phyloP scores from a whole-genome alignment of 35 echinoderm and acorn worm genomes.

The Anneissia japonica region DNA sequence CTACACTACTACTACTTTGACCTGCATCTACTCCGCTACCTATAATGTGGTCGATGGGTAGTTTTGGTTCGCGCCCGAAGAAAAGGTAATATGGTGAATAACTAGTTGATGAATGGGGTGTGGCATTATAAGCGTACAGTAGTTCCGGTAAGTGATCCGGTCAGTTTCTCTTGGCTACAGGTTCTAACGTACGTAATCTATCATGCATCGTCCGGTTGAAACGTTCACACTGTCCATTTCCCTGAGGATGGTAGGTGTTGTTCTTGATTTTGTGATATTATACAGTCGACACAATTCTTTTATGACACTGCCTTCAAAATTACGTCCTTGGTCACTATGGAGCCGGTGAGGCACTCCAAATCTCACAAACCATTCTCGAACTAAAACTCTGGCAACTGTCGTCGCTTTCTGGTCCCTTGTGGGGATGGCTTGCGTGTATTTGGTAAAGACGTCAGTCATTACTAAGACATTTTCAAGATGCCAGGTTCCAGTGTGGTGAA shows the following conservation, averaged over 20 bases:
- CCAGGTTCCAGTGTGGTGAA: conserved; percentile 18
- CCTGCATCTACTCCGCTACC: background rate
- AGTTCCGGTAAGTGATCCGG: conserved; percentile 34
- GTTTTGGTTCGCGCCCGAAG: conserved; percentile 10
- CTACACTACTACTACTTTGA: background rate
- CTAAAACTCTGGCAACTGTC: conserved; percentile 32
- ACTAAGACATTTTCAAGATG: conserved; percentile 34
- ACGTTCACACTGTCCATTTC: conserved; percentile 21
- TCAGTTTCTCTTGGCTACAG: conserved; percentile 31
- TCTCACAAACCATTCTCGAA: conserved; percentile 35
- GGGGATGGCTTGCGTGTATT: conserved; percentile 24
- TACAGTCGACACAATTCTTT: conserved; percentile 30
- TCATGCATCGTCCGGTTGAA: conserved; percentile 56
- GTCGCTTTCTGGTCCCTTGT: conserved; percentile 24
- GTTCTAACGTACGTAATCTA: conserved; percentile 19
- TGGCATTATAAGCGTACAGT: conserved; percentile 59
- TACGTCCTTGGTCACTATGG: background rate
- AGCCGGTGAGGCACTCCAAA: conserved; percentile 34
- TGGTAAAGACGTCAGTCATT: conserved; percentile 44
- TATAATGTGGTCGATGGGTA: conserved; percentile 6
- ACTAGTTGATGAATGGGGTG: conserved; percentile 49
- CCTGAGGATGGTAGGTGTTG: conserved; percentile 14
- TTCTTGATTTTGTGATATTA: conserved; percentile 35
- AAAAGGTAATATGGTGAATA: conserved; percentile 22
- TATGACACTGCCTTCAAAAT: conserved; percentile 13